Evolutionary conservation across 2,113 vertebrate genomes (phyloP).

Genomic region (Chitala chitala): DNA sequence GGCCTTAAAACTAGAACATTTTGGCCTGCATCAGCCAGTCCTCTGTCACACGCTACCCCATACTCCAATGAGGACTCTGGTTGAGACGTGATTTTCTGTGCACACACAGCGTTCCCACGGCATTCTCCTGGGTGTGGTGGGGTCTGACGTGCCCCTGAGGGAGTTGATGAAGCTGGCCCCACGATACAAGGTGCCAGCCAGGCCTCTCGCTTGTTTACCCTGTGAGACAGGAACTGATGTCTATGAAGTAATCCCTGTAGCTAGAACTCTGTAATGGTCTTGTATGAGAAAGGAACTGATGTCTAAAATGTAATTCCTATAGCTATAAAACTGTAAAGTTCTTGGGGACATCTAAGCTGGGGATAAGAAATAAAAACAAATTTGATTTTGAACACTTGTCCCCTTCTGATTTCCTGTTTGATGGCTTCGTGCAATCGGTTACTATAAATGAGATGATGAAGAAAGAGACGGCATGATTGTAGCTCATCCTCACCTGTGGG

Average conservation of each 20-base stretch:
- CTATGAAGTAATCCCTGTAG: too few species aligned
- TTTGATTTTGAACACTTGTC: background rate
- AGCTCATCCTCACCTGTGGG: background rate
- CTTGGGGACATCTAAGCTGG: too few species aligned
- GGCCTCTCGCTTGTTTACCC: background rate
- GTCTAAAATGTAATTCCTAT: too few species aligned
- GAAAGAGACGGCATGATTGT: background rate
- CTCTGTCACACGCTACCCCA: background rate
- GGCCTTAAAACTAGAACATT: too few species aligned
- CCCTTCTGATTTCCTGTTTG: background rate
- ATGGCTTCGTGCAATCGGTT: background rate
- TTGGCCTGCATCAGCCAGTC: too few species aligned
- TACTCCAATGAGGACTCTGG: background rate
- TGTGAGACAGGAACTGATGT: too few species aligned
- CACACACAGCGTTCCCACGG: slow-evolving; percentile 79
- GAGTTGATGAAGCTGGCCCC: slow-evolving; percentile 87
- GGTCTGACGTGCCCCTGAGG: slow-evolving; percentile 84
- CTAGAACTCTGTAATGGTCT: too few species aligned
- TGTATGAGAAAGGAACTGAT: too few species aligned
- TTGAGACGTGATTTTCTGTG: slow-evolving; percentile 9
- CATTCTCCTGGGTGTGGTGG: slow-evolving; percentile 88
- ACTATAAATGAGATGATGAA: background rate
- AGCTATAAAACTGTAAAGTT: too few species aligned
- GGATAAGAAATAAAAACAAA: too few species aligned
- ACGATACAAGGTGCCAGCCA: slow-evolving; percentile 75